Evolutionary conservation across 1,140 invertebrate genomes (phyloP), one percentile per base, ranked within the genome.

Genomic region (Brachionus calyciflorus): DNA sequence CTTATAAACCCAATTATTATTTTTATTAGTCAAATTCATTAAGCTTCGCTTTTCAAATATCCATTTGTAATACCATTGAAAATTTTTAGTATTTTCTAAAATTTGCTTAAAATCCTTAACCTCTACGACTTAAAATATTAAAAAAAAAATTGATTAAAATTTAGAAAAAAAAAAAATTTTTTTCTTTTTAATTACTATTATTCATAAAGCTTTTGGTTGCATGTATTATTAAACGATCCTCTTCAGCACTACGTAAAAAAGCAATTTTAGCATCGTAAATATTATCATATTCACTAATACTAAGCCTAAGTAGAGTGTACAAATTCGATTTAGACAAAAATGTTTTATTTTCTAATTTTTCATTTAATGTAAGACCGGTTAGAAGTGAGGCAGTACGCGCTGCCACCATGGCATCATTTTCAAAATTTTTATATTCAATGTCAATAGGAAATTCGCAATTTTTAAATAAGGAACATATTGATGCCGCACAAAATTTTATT

Each of bases 401-500:
- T 5, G 51, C 51, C 44, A 55, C 30, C 46, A 33, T 24, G 19
- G 69, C 69, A 33, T 55, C 51, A 24, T 49, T 41, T 28, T 73
- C 69, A 9, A 55, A 51, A 37, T 55, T 41, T 14, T 51, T 24
- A 30, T 73, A 73, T 17, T 49, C 51, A 12, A 73, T 73, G n/a
- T 73, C 40, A 12, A 73, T 55, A 0, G 69, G 69, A 73, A 73
- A 73, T 51, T 73, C 69, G 26, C 69, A 73, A 55, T 55, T 73
- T 51, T 73, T 55, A 28, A 73, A 49, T 28, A 73, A 49, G 10
- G 30, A 40, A 51, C 69, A 73, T 19, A 73, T 51, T 53, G 51
- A 73, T 12, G 46, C 17, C 7, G 51, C 21, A 53, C 69, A 73
- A 55, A 51, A 51, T 33, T 73, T 65, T n/a, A 65, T 19, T 28